These are phyloP conservation scores for Nemoura dubitans DNA, from an alignment of 2,888 invertebrate species.

Conservation along the genomic window DNA sequence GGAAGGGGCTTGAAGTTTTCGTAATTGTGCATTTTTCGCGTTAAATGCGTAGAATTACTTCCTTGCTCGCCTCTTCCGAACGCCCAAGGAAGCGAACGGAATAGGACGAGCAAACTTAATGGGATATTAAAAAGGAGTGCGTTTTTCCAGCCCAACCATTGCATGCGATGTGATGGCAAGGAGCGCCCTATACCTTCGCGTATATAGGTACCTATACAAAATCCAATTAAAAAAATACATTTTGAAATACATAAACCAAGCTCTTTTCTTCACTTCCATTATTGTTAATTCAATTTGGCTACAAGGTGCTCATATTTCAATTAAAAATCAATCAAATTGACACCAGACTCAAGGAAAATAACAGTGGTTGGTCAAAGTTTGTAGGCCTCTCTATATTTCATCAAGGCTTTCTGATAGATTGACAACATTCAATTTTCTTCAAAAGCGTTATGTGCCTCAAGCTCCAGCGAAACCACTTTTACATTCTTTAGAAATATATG, in stretches of 20 bases:
- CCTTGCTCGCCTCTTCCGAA: background rate
- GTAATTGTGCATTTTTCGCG: background rate
- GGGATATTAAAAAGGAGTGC: background rate
- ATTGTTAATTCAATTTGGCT: background rate
- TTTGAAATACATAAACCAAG: background rate
- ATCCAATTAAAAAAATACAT: background rate
- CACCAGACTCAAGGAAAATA: background rate
- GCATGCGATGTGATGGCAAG: background rate
- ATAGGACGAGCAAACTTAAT: background rate
- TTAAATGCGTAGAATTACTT: background rate
- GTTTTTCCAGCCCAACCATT: background rate
- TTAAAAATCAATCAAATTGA: slow-evolving; percentile 7
- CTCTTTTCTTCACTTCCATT: background rate
- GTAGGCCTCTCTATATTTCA: background rate
- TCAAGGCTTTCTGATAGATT: background rate
- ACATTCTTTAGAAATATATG: background rate
- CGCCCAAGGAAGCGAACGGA: background rate
- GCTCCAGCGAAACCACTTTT: background rate
- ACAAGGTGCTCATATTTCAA: background rate
- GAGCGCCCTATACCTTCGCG: no score
- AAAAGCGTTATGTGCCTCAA: background rate
- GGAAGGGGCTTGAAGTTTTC: background rate
- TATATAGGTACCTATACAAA: background rate
- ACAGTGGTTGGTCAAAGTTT: background rate
- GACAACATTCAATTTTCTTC: background rate